Base-by-base conservation (phyloP, 2,888 invertebrate species). In the Plebejus melissa region DNA sequence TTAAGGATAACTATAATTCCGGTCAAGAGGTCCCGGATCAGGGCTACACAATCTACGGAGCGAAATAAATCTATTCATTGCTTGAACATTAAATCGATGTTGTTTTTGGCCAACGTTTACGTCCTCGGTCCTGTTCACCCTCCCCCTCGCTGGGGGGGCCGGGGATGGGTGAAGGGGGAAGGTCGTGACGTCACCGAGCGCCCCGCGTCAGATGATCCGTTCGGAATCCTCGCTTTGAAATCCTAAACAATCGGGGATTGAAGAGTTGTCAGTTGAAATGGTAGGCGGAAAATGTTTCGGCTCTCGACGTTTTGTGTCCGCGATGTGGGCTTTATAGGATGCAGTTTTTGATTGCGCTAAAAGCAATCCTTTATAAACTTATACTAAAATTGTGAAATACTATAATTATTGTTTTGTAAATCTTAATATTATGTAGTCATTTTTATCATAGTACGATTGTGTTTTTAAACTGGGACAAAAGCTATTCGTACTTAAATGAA, bases 61-160 rank as follows among this genome's bases (percentile, higher is more conserved):
- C 77, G 79, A 80, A 79, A 78, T 78, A 79, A 79, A 79, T 76
- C 78, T 76, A 78, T 80, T 81, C 77, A 79, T 79, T 77, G 78
- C 79, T 79, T 76, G 75, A 78, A 76, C 78, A 79, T 80, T 86
- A 83, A 86, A 86, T 84, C 82, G 80, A 80, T 88, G 87, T 87
- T 88, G 87, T 87, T 89, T 89, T 89, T 87, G 83, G 84, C 84
- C 82, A 86, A 86, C 86, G 87, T 88, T 88, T 85, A 85, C 85
- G 83, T 85, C 84, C 82, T 80, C 83, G 83, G 81, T 77, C 77
- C 79, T 79, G 78, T 79, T 76, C 22, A 32, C 32, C 65, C 32
- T 4, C 22, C 65, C 65, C 65, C 65, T 11, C 5, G 9, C 4
- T 4, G 65, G 28, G 22, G 4, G 9, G 4, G 11, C 81, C 86